Percentiles rank a stretch among this genome's conserved stretches.
Conservation (phyloP, 2,113 vertebrate species). For the Terrapene triunguis region DNA sequence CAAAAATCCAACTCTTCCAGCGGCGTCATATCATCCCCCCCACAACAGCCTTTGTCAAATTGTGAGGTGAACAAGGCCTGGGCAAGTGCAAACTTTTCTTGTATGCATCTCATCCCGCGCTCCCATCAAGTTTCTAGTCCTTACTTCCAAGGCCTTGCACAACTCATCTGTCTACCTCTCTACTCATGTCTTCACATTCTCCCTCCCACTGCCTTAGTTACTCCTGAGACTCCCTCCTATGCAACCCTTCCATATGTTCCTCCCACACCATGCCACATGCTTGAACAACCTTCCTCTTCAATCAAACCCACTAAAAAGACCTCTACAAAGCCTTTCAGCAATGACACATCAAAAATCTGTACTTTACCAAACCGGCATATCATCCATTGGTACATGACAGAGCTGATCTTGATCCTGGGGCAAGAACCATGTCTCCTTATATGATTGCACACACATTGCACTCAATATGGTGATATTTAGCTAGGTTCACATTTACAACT, state of each 20-base stretch:
- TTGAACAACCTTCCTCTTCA: neutral
- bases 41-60: neutral
- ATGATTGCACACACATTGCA: neutral
- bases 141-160: neutral
- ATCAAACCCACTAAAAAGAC: neutral
- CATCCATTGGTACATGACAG: neutral
- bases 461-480: constrained; percentile 21
- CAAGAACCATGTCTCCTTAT: neutral
- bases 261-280: fast-evolving
- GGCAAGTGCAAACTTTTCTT: neutral
- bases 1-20: neutral
- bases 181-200: constrained; percentile 14
- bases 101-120: neutral
- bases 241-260: neutral
- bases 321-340: neutral
- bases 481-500: constrained; percentile 30
- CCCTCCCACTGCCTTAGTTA: neutral
- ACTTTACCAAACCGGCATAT: fast-evolving
- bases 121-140: neutral
- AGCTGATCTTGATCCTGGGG: neutral
- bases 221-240: neutral
- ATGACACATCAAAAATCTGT: fast-evolving
- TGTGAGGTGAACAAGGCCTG: no score
- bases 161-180: neutral
- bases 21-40: neutral